Conservation (phyloP, 2,888 invertebrate genomes). For the Periphyllus acericola region DNA sequence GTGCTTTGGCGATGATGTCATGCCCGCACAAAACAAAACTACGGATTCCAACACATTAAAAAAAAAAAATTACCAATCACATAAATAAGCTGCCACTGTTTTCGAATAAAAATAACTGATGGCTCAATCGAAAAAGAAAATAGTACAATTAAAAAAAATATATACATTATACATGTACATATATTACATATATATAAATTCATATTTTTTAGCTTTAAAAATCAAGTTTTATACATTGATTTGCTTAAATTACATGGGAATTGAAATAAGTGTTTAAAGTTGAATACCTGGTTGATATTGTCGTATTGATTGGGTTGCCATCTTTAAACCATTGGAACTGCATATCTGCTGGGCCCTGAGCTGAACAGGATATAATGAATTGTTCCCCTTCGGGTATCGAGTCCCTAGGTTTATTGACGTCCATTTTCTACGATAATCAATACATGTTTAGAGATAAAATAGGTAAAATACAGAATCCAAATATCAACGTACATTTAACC, state of each 20-base stretch:
- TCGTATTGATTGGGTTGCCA: conserved; percentile 78
- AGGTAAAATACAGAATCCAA: neutral
- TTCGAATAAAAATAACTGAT: no score
- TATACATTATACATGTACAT: no score
- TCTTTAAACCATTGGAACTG: conserved; percentile 86
- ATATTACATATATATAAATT: no score
- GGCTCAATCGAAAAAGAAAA: no score
- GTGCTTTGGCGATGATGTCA: no score
- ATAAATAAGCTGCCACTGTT: no score
- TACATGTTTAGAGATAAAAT: neutral
- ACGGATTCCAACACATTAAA: no score
- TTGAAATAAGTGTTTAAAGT: conserved; percentile 36
- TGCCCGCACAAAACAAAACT: no score
- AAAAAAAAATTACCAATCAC: no score
- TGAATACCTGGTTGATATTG: conserved; percentile 77
- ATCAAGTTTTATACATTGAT: neutral
- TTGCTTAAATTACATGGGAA: neutral
- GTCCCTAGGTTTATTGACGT: conserved; percentile 65
- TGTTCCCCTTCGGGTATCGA: conserved; percentile 77
- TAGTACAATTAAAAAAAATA: no score
- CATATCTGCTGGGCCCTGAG: conserved; percentile 80
- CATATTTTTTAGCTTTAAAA: neutral
- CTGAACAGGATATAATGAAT: conserved; percentile 81
- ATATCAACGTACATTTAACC: conserved; percentile 40
- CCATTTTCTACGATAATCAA: conserved; percentile 66